Conservation (phyloP, 2,113 vertebrate genomes). For the Sterna hirundo region DNA sequence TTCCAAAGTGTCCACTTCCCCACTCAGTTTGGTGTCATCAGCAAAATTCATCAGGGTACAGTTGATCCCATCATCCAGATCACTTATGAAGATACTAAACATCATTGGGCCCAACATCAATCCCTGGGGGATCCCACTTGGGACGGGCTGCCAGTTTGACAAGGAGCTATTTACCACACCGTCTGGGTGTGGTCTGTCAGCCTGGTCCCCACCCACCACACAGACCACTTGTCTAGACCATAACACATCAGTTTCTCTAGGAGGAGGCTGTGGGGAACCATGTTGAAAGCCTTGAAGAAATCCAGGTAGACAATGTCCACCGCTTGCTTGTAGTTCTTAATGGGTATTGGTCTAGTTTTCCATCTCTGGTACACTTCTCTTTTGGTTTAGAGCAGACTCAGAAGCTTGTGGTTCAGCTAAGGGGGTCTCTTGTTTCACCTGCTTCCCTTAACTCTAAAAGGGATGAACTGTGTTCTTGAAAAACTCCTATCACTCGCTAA, state of each 20-base stretch:
- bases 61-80: no score
- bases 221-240: neutral
- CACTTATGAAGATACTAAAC: neutral
- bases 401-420: no score
- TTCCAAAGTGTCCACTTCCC: no score
- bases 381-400: no score
- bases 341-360: no score
- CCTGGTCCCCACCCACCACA: neutral
- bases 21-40: no score
- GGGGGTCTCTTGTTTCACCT: neutral
- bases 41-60: no score
- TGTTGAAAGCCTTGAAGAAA: neutral
- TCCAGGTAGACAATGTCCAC: neutral
- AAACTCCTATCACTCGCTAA: neutral
- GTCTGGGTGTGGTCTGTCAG: neutral
- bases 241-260: neutral
- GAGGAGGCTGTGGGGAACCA: neutral
- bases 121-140: neutral
- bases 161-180: neutral
- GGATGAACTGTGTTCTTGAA: neutral
- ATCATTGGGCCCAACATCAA: neutral
- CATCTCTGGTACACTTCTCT: no score
- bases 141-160: neutral
- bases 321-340: no score
- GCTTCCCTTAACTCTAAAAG: neutral